A percentile compares a stretch with the other conserved stretches of the same genome.
Conservation (phyloP, 1,140 invertebrate species). For the Drosophila subobscura region DNA sequence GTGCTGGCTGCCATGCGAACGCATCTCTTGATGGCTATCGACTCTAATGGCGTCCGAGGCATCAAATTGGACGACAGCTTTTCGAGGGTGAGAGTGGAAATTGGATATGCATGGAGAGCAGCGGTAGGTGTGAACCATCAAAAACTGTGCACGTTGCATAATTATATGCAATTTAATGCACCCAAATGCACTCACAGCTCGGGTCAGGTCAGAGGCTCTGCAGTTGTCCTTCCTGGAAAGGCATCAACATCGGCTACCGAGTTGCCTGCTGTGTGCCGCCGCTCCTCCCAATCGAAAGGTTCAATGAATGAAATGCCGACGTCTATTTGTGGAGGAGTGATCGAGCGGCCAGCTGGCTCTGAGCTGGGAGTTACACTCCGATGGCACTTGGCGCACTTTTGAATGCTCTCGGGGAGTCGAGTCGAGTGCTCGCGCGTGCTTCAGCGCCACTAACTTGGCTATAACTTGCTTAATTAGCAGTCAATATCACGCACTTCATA, state of each 20-base stretch:
- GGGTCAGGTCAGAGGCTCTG: no score
- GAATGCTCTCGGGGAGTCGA: no score
- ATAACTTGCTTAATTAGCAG: constrained; percentile 78
- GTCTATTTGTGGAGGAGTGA: constrained; percentile 39
- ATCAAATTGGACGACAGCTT: constrained; percentile 51
- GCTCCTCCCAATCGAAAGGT: constrained; percentile 1
- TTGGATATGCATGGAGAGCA: constrained; percentile 42
- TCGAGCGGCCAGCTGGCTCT: constrained; percentile 25
- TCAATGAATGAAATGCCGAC: constrained; percentile 44
- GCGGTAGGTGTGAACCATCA: constrained; percentile 65
- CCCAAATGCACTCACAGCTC: constrained; percentile 6
- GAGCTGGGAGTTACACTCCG: no score
- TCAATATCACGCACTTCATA: constrained; percentile 81
- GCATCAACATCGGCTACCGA: constrained; percentile 31
- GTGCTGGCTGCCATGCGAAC: constrained; percentile 59
- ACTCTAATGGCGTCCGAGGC: constrained; percentile 66
- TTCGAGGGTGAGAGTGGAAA: constrained; percentile 42
- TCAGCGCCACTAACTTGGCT: constrained; percentile 55
- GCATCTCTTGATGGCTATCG: constrained; percentile 51
- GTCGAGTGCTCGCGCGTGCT: constrained; percentile 41
- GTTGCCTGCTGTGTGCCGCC: constrained; percentile 42
- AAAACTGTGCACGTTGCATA: constrained; percentile 68
- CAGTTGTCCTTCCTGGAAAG: constrained; percentile 53
- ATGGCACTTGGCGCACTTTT: not conserved
- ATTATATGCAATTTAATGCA: constrained; percentile 75